phyloP scores from a whole-genome alignment of 2,113 vertebrate genomes.

The Eonycteris spelaea region DNA sequence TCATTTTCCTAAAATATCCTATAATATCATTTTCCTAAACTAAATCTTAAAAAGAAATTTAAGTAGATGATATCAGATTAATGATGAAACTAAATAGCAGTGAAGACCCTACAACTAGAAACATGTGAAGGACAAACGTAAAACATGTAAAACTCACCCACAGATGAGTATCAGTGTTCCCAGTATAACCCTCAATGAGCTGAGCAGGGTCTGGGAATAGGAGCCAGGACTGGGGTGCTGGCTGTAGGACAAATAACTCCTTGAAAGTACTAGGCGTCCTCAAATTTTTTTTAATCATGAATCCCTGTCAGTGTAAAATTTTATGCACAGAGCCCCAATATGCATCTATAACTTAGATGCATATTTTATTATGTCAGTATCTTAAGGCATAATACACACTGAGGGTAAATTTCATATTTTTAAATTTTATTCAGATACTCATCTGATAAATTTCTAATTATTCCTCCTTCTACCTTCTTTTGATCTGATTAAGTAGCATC shows the following conservation, averaged over 20 bases:
- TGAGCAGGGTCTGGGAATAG: background rate
- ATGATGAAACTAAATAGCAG: background rate
- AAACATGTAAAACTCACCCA: background rate
- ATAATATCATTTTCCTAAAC: background rate
- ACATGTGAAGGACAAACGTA: background rate
- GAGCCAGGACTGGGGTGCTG: background rate
- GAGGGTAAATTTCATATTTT: constrained; percentile 18
- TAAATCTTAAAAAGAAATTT: constrained; percentile 23
- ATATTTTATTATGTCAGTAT: constrained; percentile 2
- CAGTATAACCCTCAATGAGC: background rate
- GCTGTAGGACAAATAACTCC: background rate
- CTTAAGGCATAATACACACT: background rate
- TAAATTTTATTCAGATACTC: background rate
- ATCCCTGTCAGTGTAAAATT: background rate
- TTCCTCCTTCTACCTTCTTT: background rate
- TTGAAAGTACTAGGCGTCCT: background rate
- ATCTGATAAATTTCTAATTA: background rate
- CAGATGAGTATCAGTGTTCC: background rate
- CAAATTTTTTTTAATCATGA: background rate
- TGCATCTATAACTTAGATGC: background rate
- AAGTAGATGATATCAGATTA: constrained; percentile 22
- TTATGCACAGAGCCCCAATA: background rate
- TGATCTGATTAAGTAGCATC: constrained; percentile 9
- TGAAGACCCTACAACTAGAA: background rate
- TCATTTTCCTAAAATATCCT: background rate